These are phyloP conservation scores for Turritopsis dohrnii DNA, from an alignment of 30 jellyfish, hydroid and myxozoan genomes.

Conservation along the genomic window DNA sequence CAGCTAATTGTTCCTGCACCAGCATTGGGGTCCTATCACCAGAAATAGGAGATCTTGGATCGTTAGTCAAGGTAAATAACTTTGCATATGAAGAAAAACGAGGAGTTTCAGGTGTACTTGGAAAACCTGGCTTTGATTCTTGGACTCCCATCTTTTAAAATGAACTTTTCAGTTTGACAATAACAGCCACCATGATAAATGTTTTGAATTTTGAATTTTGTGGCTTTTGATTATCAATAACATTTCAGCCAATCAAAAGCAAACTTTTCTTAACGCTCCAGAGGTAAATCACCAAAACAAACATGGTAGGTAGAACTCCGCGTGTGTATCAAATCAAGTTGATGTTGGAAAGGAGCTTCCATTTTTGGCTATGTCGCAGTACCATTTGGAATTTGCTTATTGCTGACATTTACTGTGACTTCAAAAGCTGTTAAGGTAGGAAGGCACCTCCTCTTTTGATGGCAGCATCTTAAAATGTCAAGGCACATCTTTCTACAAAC, in stretches of 20 bases:
- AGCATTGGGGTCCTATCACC: slow-evolving; percentile 42
- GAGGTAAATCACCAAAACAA: slow-evolving; percentile 3
- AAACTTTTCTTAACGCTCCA: neutral
- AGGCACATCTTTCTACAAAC: too few species aligned
- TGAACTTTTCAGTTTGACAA: neutral
- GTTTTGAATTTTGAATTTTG: neutral
- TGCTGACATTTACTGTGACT: too few species aligned
- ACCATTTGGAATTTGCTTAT: too few species aligned
- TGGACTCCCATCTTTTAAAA: slow-evolving; percentile 62
- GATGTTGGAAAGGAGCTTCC: too few species aligned
- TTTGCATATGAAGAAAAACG: slow-evolving; percentile 60
- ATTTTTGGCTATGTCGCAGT: too few species aligned
- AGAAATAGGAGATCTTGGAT: slow-evolving; percentile 78
- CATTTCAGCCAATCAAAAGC: slow-evolving; percentile 9
- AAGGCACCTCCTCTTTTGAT: too few species aligned
- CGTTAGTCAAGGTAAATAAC: slow-evolving; percentile 38
- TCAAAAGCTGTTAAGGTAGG: too few species aligned
- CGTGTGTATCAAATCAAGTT: neutral
- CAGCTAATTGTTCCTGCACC: slow-evolving; percentile 27
- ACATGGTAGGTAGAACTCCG: neutral
- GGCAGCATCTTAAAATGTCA: too few species aligned
- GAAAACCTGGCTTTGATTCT: slow-evolving; percentile 39
- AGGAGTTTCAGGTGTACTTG: slow-evolving; percentile 65
- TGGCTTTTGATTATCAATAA: neutral
- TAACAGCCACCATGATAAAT: neutral